Conservation (phyloP, 2,113 vertebrate genomes). For the Empidonax traillii region DNA sequence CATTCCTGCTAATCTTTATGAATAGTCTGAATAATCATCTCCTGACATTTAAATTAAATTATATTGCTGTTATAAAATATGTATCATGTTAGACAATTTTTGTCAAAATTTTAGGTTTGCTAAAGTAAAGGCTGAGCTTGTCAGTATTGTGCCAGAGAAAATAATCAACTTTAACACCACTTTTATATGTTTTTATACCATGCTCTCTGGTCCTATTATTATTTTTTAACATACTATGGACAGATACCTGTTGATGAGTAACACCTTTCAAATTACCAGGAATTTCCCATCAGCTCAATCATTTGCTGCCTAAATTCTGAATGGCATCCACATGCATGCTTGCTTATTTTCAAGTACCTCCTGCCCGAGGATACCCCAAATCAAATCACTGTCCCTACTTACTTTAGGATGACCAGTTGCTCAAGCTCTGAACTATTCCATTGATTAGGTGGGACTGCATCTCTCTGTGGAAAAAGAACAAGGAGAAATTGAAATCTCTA, state of each 20-base stretch:
- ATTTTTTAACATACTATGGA: neutral
- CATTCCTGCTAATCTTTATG: neutral
- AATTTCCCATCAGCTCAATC: neutral
- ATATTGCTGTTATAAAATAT: neutral
- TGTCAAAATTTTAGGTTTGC: neutral
- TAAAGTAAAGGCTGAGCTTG: neutral
- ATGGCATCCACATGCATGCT: neutral
- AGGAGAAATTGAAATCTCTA: neutral
- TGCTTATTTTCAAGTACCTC: neutral
- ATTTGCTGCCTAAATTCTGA: neutral
- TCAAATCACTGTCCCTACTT: neutral
- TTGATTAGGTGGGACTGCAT: neutral
- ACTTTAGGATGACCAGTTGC: neutral
- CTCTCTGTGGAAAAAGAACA: neutral
- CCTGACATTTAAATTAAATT: conserved; percentile 1
- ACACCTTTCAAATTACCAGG: neutral
- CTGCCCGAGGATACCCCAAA: neutral
- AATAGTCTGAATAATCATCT: neutral
- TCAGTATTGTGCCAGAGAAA: neutral
- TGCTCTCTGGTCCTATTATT: neutral
- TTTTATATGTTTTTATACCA: neutral
- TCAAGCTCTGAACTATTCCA: neutral
- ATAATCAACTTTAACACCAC: neutral
- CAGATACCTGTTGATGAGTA: neutral
- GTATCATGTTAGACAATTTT: neutral